phyloP scores from a whole-genome alignment of 2,113 vertebrate genomes.

The Lucifuga dentata region DNA sequence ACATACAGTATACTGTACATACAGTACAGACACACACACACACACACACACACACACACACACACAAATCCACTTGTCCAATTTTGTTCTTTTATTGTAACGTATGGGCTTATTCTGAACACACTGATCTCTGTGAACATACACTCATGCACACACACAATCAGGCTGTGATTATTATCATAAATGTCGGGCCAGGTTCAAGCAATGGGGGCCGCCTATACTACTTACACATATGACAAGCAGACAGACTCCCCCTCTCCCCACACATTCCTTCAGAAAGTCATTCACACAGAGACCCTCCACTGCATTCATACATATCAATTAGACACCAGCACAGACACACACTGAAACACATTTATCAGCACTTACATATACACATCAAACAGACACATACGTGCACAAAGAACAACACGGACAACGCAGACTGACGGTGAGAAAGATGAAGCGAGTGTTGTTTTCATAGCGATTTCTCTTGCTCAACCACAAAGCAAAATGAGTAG shows the following conservation, averaged over 20 bases:
- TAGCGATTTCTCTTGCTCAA: slow-evolving; percentile 35
- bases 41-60: slow-evolving; percentile 35
- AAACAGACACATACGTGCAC: slow-evolving; percentile 22
- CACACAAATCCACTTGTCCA: slow-evolving; percentile 20
- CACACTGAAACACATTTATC: neutral
- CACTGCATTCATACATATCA: slow-evolving; percentile 71
- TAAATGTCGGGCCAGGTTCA: slow-evolving; percentile 45
- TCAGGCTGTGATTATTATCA: slow-evolving; percentile 66
- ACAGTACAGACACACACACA: slow-evolving; percentile 5
- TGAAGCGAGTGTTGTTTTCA: slow-evolving; percentile 54
- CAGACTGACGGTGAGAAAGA: slow-evolving; percentile 21
- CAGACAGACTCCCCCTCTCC: slow-evolving; percentile 60
- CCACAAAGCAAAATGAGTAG: slow-evolving; percentile 51
- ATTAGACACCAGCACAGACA: slow-evolving; percentile 46
- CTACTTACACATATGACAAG: slow-evolving; percentile 62
- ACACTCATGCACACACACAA: slow-evolving; percentile 37
- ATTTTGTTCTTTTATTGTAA: slow-evolving; percentile 15
- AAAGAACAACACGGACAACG: neutral
- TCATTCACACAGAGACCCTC: slow-evolving; percentile 63
- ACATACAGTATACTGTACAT: neutral
- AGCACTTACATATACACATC: slow-evolving; percentile 3
- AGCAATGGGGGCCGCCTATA: slow-evolving; percentile 40
- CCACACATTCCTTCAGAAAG: slow-evolving; percentile 58
- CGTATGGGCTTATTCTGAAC: slow-evolving; percentile 32
- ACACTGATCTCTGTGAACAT: slow-evolving; percentile 33